Base-by-base conservation (phyloP, 2,888 invertebrate species). In the Erebia palarica region DNA sequence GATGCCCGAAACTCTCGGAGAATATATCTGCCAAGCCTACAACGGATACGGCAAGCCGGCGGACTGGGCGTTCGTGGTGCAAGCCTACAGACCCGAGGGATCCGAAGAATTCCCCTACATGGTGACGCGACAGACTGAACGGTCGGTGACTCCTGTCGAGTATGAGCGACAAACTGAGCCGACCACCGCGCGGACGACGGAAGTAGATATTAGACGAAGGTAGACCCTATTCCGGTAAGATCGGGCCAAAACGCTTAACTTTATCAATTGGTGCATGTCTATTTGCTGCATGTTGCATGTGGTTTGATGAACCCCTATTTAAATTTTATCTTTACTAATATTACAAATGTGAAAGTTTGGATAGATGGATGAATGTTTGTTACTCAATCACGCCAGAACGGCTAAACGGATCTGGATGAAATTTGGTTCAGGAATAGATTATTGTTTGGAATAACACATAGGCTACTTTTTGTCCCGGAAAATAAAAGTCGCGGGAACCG, bases 11-110 rank as follows among this genome's bases (percentile, higher is more conserved):
- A 96, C 96, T 80, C 94, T 97, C 68, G 98, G 98, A 5, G 94
- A 96, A 65, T 99, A 99, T 90, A 96, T 96, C 8, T 99, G 99
- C 83, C 96, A 97, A 82, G 98, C 97, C 5, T 98, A 96, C 88
- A 98, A 98, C 83, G 97, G 97, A 1, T 84, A 95, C 10, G 96
- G 96, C 13, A 95, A 95, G 77, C 95, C 98, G 7, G 96, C 96
- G 0, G 96, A 96, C 63, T 96, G 97, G 95, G 94, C 95, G 14
- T 94, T 97, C 9, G 94, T 95, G 0, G 94, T 98, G 14, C 95
- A 95, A 81, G 96, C 97, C 0, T 89, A 95, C 75, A 96, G 96
- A 18, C 96, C 96, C 0, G 95, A 96, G n/a, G 94, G 94, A 11
- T 13, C 65, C 11, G 71, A 51, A 27, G 77, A 78, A 71, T 77